Evolutionary conservation across 2,113 vertebrate species (phyloP).

Genomic region (Cyprinodon brontotheroides): DNA sequence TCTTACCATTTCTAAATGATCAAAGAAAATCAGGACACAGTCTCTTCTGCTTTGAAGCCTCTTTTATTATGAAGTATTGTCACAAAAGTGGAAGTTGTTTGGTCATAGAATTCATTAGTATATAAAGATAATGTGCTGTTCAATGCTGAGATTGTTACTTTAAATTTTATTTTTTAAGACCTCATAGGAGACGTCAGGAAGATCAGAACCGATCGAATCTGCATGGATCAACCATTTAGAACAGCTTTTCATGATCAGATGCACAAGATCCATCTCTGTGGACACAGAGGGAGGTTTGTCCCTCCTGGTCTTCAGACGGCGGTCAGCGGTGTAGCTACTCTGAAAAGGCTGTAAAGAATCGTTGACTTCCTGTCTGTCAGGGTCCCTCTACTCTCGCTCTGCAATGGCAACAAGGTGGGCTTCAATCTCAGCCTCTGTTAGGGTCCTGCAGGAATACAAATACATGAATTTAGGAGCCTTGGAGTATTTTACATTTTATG

Average conservation of each 20-base stretch:
- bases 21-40: neutral
- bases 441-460: slow-evolving; percentile 55
- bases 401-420: slow-evolving; percentile 75
- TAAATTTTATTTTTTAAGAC: neutral
- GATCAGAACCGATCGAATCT: slow-evolving; percentile 7
- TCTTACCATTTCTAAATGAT: neutral
- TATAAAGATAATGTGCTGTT: slow-evolving; percentile 18
- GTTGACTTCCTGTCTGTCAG: neutral
- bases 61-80: slow-evolving; percentile 31
- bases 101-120: slow-evolving; percentile 6
- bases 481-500: neutral
- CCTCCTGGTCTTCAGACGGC: neutral
- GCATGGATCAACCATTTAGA: neutral
- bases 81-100: slow-evolving; percentile 1
- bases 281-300: neutral
- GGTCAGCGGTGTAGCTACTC: neutral
- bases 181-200: neutral
- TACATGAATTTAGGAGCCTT: neutral
- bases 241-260: neutral
- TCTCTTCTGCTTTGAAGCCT: neutral
- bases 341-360: slow-evolving; percentile 1
- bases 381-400: slow-evolving; percentile 73
- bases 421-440: slow-evolving; percentile 76
- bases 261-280: slow-evolving; percentile 1
- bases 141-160: neutral